A percentile compares a stretch with the other conserved stretches of the same genome.
These are phyloP conservation scores for Pristiophorus japonicus DNA, from an alignment of 2,113 vertebrate genomes.

Conservation along the genomic window DNA sequence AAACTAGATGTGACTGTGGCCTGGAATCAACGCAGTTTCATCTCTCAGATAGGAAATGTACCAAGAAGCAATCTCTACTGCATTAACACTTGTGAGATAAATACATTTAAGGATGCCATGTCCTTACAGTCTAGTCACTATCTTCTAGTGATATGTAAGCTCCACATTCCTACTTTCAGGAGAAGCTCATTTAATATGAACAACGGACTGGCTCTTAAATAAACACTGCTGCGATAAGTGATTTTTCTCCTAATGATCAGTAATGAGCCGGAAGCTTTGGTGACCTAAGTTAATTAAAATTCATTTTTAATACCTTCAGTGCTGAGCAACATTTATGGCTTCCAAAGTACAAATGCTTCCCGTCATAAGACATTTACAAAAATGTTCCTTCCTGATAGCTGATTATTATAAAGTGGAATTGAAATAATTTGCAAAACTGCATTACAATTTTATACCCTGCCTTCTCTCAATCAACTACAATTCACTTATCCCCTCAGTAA, in stretches of 20 bases:
- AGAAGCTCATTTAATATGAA: not conserved
- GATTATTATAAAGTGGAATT: not conserved
- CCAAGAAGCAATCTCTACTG: not conserved
- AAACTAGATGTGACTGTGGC: not conserved
- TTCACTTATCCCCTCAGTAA: too few species aligned
- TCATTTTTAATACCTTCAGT: not conserved
- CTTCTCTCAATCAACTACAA: not conserved
- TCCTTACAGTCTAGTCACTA: not conserved
- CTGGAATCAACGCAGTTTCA: not conserved
- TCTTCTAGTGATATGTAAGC: not conserved
- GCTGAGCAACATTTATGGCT: not conserved
- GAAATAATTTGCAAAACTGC: not conserved
- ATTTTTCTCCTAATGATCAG: conserved; percentile 12
- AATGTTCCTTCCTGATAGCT: not conserved
- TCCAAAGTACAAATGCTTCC: conserved; percentile 30
- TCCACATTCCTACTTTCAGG: not conserved
- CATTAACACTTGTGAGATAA: not conserved
- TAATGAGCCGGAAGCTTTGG: conserved; percentile 14
- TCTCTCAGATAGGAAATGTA: not conserved
- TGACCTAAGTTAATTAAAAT: conserved; percentile 9
- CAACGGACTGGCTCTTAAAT: not conserved
- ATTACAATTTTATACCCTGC: not conserved
- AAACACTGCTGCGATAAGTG: not conserved
- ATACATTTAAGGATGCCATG: not conserved
- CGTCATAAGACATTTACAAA: not conserved